Base-by-base conservation (phyloP, 2,113 vertebrate species). In the Hippolais icterina region DNA sequence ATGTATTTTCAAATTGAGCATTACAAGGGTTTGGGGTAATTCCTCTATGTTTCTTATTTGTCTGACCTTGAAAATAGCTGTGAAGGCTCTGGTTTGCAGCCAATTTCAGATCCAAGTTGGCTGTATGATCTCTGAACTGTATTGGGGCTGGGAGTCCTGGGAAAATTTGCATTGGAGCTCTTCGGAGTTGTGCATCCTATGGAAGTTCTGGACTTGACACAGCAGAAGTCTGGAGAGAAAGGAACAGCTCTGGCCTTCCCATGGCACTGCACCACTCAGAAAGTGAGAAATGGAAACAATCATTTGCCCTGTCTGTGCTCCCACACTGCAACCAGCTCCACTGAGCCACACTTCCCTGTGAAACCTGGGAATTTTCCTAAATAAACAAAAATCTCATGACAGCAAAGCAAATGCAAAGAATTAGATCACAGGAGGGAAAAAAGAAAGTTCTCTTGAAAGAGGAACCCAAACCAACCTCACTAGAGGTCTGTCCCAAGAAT, bases 151-250 rank as follows among this genome's bases (percentile, higher is more conserved):
- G 7, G 33, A 35, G 3, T 70, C n/a, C 52, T 56, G 22, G 46
- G 53, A 68, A 84, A 82, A 44, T 61, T 68, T 50, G 2, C 5
- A 0, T 13, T 21, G 13, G 16, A 83, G n/a, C 24, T 65, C 24
- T 80, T 80, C 20, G 24, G 27, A 72, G 6, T 14, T 0, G 1
- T 61, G 27, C 15, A 46, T 42, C 8, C 5, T 11, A 1, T 0
- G 3, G 22, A 37, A 13, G 3, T 82, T 33, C 27, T 49, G 12
- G 5, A 3, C 8, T 3, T 69, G 42, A 44, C 23, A 41, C 4
- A 18, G 31, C 0, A 59, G 61, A 87, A 77, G 8, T 57, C 35
- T 83, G 28, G n/a, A 57, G 49, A 75, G 33, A 49, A 24, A 54
- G 9, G 8, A 87, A 6, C 0, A 15, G 7, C 18, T 33, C 35